A percentile compares a stretch with the other conserved stretches of the same genome.
Conservation (phyloP, 2,113 vertebrate genomes). For the Cephalopholis sonnerati region DNA sequence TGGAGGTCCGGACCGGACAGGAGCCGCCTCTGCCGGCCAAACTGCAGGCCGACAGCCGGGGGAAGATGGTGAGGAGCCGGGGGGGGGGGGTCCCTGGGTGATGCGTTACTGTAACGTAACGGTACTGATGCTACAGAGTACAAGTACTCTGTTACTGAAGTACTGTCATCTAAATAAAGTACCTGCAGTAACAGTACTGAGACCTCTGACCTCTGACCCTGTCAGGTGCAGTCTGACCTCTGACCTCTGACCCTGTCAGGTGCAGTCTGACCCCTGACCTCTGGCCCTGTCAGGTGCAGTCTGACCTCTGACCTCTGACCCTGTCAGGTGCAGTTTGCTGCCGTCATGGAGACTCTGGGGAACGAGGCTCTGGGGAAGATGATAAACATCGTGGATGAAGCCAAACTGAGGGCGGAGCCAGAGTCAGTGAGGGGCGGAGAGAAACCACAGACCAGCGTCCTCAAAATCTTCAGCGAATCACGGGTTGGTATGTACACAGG, state of each 20-base stretch:
- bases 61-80: conserved; percentile 68
- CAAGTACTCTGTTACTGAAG: too few species aligned
- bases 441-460: conserved; percentile 59
- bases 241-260: conserved; percentile 60
- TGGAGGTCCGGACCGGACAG: conserved; percentile 8
- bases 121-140: too few species aligned
- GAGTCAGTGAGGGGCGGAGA: conserved; percentile 25
- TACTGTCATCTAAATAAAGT: too few species aligned
- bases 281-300: too few species aligned
- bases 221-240: too few species aligned
- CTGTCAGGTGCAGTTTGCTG: conserved; percentile 78
- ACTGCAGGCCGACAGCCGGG: conserved; percentile 34
- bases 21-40: background rate
- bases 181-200: too few species aligned
- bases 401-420: conserved; percentile 38
- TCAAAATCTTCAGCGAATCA: conserved; percentile 69
- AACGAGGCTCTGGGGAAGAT: conserved; percentile 85
- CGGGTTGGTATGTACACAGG: conserved; percentile 62
- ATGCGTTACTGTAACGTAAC: too few species aligned
- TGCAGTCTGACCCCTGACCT: conserved; percentile 75
- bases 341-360: conserved; percentile 82
- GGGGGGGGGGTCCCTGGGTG: background rate
- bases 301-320: background rate
- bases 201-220: too few species aligned
- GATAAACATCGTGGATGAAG: conserved; percentile 78